phyloP scores from a whole-genome alignment of 2,113 vertebrate genomes.

The Cyanoliseus patagonus region DNA sequence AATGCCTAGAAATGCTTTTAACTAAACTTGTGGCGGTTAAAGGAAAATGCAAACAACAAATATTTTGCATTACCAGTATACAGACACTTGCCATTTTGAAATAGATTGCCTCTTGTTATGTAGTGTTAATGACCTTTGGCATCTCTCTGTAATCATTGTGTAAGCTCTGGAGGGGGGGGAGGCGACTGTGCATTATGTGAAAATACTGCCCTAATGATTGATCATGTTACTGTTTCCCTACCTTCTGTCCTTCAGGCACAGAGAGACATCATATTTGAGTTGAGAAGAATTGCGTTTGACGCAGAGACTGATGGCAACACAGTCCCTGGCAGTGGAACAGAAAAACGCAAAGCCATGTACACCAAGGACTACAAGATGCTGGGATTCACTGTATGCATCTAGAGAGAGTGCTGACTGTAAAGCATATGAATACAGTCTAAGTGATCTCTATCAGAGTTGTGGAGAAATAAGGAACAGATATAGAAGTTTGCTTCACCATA shows the following conservation, averaged over 20 bases:
- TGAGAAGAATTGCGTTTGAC: conserved; percentile 95
- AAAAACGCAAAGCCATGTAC: conserved; percentile 96
- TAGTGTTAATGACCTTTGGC: background rate
- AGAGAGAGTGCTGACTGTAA: background rate
- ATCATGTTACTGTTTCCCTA: background rate
- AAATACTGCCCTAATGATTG: background rate
- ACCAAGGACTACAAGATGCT: conserved; percentile 99
- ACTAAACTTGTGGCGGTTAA: background rate
- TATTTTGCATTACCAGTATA: background rate
- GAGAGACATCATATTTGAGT: conserved; percentile 94
- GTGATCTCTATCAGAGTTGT: background rate
- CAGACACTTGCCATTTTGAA: background rate
- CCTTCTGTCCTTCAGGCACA: conserved; percentile 80
- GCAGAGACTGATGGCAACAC: conserved; percentile 87
- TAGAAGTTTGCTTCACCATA: background rate
- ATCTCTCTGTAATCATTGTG: background rate
- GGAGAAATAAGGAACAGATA: background rate
- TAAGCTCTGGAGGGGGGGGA: background rate
- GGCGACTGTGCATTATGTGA: background rate
- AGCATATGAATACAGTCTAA: background rate
- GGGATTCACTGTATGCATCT: conserved; percentile 89
- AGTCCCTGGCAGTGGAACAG: conserved; percentile 79
- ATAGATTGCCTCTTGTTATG: background rate
- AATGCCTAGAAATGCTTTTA: background rate
- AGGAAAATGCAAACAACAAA: background rate